Conservation (phyloP, 2,113 vertebrate species). For the Amblyornis subalaris region DNA sequence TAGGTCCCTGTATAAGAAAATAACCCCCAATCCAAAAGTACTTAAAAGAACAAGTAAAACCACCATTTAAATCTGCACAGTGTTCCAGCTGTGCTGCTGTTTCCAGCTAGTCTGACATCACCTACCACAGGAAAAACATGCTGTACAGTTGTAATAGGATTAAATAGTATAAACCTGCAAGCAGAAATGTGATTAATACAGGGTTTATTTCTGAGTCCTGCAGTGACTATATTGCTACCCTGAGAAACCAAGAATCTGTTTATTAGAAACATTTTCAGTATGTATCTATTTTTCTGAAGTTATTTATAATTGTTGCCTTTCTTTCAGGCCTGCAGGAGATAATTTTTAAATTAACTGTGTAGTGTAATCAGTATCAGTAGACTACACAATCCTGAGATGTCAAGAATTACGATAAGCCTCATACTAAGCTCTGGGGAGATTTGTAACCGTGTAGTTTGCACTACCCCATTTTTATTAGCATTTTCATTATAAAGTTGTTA, state of each 20-base stretch:
- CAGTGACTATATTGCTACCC: not conserved
- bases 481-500: slow-evolving; percentile 56
- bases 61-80: not conserved
- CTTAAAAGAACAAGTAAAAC: not conserved
- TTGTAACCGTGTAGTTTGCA: slow-evolving; percentile 1
- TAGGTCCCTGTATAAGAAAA: not conserved
- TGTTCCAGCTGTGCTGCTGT: not conserved
- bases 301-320: slow-evolving; percentile 29
- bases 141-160: slow-evolving; percentile 27
- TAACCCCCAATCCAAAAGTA: not conserved
- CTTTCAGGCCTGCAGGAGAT: slow-evolving; percentile 29
- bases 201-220: not conserved
- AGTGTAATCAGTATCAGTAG: slow-evolving; percentile 10
- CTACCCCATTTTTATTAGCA: slow-evolving; percentile 27
- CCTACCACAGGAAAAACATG: not conserved
- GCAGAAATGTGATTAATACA: slow-evolving; percentile 37
- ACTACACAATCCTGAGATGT: not conserved
- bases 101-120: not conserved
- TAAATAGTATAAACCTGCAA: slow-evolving; percentile 13
- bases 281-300: not conserved
- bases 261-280: slow-evolving; percentile 4
- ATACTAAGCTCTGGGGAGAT: slow-evolving; percentile 23
- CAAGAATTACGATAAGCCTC: slow-evolving; percentile 35
- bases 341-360: slow-evolving; percentile 24
- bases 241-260: not conserved